Evolutionary conservation across 2,113 vertebrate species (phyloP).

Genomic region (Solea senegalensis): DNA sequence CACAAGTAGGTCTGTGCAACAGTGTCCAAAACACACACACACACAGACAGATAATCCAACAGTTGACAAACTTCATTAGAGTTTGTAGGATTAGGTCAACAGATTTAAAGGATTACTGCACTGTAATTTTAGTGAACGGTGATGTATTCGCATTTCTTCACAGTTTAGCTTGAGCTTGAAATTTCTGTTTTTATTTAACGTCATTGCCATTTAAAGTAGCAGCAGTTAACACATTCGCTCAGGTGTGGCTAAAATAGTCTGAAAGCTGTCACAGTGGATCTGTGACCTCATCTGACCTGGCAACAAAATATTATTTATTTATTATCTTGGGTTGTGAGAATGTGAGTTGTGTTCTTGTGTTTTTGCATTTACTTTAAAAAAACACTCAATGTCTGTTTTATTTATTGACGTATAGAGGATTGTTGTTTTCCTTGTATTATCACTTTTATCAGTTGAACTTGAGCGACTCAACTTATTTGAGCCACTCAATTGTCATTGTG

Average conservation of each 20-base stretch:
- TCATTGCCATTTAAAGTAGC: not conserved
- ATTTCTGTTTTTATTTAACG: not conserved
- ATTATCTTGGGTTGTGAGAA: too few species aligned
- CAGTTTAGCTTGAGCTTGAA: not conserved
- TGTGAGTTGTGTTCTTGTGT: too few species aligned
- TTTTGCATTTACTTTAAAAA: too few species aligned
- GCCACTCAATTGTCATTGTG: too few species aligned
- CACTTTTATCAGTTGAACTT: too few species aligned
- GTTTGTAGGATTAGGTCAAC: slow-evolving; percentile 62
- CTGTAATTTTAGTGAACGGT: slow-evolving; percentile 44
- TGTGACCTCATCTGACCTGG: slow-evolving; percentile 26
- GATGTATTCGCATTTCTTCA: slow-evolving; percentile 11
- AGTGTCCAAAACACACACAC: slow-evolving; percentile 30
- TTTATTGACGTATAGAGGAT: too few species aligned
- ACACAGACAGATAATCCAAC: slow-evolving; percentile 45
- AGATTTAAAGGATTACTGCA: slow-evolving; percentile 61
- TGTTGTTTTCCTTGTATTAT: too few species aligned
- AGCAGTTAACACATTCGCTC: not conserved
- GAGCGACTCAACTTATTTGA: too few species aligned
- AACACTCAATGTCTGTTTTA: too few species aligned
- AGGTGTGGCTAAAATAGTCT: not conserved
- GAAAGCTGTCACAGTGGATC: slow-evolving; percentile 21
- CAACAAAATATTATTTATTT: not conserved
- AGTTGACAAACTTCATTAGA: slow-evolving; percentile 68
- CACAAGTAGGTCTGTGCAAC: not conserved